Base-by-base conservation (phyloP, 2,888 invertebrate genomes). In the Cantharis rufa region DNA sequence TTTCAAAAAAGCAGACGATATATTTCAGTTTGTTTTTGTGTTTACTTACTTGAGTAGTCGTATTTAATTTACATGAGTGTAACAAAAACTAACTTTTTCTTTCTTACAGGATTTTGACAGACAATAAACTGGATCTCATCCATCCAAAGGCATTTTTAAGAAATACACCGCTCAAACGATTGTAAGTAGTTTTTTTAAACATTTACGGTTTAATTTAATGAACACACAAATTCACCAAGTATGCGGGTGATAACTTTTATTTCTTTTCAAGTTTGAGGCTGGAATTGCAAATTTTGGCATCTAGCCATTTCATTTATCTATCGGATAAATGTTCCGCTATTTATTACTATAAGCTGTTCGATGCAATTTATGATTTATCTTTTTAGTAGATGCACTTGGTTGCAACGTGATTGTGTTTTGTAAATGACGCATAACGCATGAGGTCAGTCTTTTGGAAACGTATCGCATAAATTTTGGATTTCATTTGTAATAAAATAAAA, bases 81-180 rank as follows among this genome's bases (percentile, higher is more conserved):
- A 63, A 11, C 11, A 15, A 63, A 18, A 63, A 66, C 21, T 21
- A 66, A 66, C 24, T 66, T 66, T 24, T 66, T 66, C n/a, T 13
- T 66, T 73, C 76, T 90, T 89, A 72, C 91, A 94, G 94, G 87
- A 92, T 94, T 86, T 90, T 96, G 86, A 93, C 94, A 15, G 91
- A 93, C 89, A 96, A 96, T 90, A 92, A 91, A 84, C 90, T 95
- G 88, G 91, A 92, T 86, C 89, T 90, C 83, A 91, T 95, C 85
- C 91, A 93, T 86, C 90, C 91, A 80, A 91, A 91, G 85, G 92
- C 94, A 84, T 93, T 94, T 86, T 85, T 89, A 78, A 91, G 90
- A 78, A 89, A 90, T 85, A 88, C 89, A 81, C 89, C 89, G 76
- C 89, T 94, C 82, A 91, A 91, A 87, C 90, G 92, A 86, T 89